Percentiles rank a stretch among this genome's conserved stretches.
These are phyloP conservation scores for Hypsibius dujardini DNA, from an alignment of 1,140 invertebrate species.

Conservation along the genomic window DNA sequence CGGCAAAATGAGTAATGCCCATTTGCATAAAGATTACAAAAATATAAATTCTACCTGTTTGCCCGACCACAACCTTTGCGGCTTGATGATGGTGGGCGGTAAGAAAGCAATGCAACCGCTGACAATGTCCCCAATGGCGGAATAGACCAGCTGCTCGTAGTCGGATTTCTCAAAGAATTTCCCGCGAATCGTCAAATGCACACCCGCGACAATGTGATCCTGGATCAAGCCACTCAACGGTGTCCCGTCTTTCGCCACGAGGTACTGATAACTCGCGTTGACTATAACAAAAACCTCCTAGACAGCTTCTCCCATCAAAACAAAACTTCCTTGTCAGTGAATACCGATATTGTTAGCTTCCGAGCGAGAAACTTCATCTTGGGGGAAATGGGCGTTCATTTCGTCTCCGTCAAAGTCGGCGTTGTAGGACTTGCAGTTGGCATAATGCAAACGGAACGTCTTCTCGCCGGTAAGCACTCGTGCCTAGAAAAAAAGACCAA, in stretches of 20 bases:
- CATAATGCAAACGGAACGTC: slow-evolving; percentile 87
- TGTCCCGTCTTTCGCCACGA: slow-evolving; percentile 95
- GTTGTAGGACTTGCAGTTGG: slow-evolving; percentile 97
- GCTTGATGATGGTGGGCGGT: slow-evolving; percentile 74
- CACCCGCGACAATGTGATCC: slow-evolving; percentile 89
- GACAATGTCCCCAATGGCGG: slow-evolving; percentile 50
- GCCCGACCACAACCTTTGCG: slow-evolving; percentile 73
- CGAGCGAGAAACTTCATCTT: slow-evolving; percentile 71
- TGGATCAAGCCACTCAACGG: slow-evolving; percentile 93
- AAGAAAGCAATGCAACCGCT: slow-evolving; percentile 50
- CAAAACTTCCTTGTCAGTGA: slow-evolving; percentile 17
- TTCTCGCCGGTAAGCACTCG: slow-evolving; percentile 77
- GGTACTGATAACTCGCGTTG: slow-evolving; percentile 62
- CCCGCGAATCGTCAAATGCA: slow-evolving; percentile 66
- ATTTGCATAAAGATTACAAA: too few relatives aligned
- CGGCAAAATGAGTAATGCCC: too few relatives aligned
- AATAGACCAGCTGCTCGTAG: slow-evolving; percentile 77
- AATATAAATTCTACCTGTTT: slow-evolving; percentile 88
- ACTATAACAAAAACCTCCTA: neutral
- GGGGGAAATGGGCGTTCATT: slow-evolving; percentile 95
- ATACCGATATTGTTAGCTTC: slow-evolving; percentile 63
- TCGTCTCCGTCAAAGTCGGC: slow-evolving; percentile 99
- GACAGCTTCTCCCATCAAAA: too few relatives aligned
- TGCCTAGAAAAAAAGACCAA: too few relatives aligned
- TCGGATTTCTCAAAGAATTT: slow-evolving; percentile 64